Evolutionary conservation across 35 echinoderm and acorn worm species (phyloP).

Genomic region (Heliocidaris tuberculata): DNA sequence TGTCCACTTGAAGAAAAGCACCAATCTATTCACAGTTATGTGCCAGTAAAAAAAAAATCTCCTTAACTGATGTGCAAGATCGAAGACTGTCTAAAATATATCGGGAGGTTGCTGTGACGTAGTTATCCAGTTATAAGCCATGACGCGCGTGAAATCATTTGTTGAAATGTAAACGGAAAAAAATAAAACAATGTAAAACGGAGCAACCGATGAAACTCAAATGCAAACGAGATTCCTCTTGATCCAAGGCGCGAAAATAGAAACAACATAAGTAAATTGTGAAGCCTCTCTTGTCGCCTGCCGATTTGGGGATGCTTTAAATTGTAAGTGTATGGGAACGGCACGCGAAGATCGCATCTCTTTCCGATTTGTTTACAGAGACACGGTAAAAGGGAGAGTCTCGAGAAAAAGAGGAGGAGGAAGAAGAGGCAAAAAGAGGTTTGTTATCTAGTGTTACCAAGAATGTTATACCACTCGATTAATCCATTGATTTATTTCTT

Average conservation of each 20-base stretch:
- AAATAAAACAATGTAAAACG: background rate
- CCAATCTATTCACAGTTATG: background rate
- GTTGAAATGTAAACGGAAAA: background rate
- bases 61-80: background rate
- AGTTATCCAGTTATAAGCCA: background rate
- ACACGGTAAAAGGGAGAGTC: background rate
- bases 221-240: background rate
- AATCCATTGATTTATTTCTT: too few species aligned
- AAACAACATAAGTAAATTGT: background rate
- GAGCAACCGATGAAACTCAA: background rate
- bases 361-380: background rate
- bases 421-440: background rate
- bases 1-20: background rate
- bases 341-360: background rate
- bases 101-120: background rate
- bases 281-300: background rate
- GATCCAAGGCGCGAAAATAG: background rate
- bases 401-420: background rate
- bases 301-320: background rate
- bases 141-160: background rate
- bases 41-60: background rate
- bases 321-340: background rate
- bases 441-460: too few species aligned
- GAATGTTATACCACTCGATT: too few species aligned
- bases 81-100: background rate